These are phyloP conservation scores for Operophtera brumata DNA, from an alignment of 2,888 invertebrate species.

Conservation along the genomic window DNA sequence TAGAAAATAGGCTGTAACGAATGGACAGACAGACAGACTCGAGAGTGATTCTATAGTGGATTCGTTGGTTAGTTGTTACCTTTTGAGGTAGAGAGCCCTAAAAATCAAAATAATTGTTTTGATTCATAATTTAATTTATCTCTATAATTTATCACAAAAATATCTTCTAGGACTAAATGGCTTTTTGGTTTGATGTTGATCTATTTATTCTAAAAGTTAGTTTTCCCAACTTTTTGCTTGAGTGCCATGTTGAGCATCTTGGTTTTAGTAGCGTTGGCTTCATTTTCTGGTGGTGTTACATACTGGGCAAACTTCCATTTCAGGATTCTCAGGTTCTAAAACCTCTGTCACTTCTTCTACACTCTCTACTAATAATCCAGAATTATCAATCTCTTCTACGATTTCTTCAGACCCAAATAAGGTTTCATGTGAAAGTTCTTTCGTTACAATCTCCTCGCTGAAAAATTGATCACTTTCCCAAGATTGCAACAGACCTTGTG, in stretches of 20 bases:
- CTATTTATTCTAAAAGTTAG: constrained; percentile 3
- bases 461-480: constrained; percentile 9
- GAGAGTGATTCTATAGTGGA: too few relatives aligned
- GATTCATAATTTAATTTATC: not conserved
- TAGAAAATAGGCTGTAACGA: too few relatives aligned
- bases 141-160: not conserved
- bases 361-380: not conserved
- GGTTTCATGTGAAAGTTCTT: constrained; percentile 1
- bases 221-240: constrained; percentile 5
- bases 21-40: too few relatives aligned
- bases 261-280: not conserved
- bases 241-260: constrained; percentile 1
- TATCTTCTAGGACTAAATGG: not conserved
- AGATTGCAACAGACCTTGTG: not conserved
- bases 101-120: constrained; percentile 5
- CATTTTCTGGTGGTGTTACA: constrained; percentile 1
- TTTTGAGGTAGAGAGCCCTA: too few relatives aligned
- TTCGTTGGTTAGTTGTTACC: too few relatives aligned
- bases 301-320: not conserved
- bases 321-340: not conserved
- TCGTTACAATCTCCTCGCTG: not conserved
- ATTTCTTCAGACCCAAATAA: not conserved
- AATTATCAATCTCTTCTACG: not conserved
- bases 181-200: not conserved
- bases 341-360: not conserved